phyloP scores from a whole-genome alignment of 92 coral and sea anemone species.

The Umimayanthus kanabou region DNA sequence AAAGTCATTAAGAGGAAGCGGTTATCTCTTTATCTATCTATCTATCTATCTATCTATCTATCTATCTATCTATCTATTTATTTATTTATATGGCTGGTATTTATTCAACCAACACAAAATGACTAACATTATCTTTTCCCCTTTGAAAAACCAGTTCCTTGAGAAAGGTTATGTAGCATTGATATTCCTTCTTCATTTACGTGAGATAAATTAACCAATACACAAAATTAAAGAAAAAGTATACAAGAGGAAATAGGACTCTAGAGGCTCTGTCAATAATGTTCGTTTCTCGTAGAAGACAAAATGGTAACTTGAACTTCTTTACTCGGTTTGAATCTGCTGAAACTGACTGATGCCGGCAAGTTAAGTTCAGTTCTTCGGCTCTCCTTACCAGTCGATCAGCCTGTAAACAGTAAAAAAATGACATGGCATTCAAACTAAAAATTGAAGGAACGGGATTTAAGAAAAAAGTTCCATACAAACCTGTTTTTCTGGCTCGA shows the following conservation, averaged over 20 bases:
- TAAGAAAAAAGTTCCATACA: neutral
- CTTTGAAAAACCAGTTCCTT: neutral
- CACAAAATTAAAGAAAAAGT: constrained; percentile 61
- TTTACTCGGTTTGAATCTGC: neutral
- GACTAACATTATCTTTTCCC: too few species aligned
- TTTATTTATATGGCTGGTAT: neutral
- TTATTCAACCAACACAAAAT: neutral
- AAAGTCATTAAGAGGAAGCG: neutral
- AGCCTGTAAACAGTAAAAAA: neutral
- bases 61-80: too few species aligned
- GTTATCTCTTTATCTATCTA: neutral
- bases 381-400: neutral
- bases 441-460: neutral
- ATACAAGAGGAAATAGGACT: constrained; percentile 61
- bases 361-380: neutral
- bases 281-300: constrained; percentile 42
- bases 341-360: neutral
- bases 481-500: neutral
- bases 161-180: neutral
- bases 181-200: neutral
- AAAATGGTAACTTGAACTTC: neutral
- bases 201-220: constrained; percentile 59
- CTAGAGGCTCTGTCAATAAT: constrained; percentile 70
- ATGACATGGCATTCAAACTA: neutral
- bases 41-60: too few species aligned